Base-by-base conservation (phyloP, 2,888 invertebrate genomes). In the Eurytoma adleriae region DNA sequence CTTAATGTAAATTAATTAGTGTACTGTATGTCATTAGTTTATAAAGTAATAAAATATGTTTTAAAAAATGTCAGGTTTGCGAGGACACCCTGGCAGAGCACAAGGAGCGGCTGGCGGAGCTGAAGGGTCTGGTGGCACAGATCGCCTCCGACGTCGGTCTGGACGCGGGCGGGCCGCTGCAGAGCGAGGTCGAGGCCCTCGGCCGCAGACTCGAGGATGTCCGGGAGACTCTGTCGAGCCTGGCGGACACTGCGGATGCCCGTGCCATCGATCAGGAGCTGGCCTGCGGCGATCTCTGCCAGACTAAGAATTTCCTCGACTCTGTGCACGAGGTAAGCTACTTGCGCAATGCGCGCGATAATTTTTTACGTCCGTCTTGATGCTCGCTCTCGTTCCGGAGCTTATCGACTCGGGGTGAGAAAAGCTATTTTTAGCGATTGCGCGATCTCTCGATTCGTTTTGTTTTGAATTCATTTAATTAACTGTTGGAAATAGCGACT, bases 111-210 rank as follows among this genome's bases (percentile, higher is more conserved):
- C 90, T 95, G 71, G 92, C 92, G 61, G 95, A 96, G 87, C 92
- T 96, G 30, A 94, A 94, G 3, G 94, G 94, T 18, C 92, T 96
- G 79, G 96, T 96, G 2, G 94, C 95, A 0, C 94, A 95, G 84
- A 96, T 96, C 76, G 96, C 96, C 0, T 93, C 94, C 30, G 95
- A 96, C 87, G 96, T 96, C 13, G 96, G 96, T 16, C 89, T 95
- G 83, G 94, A 94, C 87, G 93, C 93, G 14, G 94, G 95, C 48
- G 93, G 94, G 3, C 93, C 96, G 0, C 92, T 96, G 80, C 95
- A 95, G 82, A 94, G 94, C 40, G 96, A 96, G 90, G 94, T 96
- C 14, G 95, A 96, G 85, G 94, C 95, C 0, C 91, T 96, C 72
- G 96, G 95, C 61, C 92, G 94, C 79, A 93, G 95, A 50, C 92